Evolutionary conservation across 2,888 invertebrate species (phyloP).

Genomic region (Diarsia dahlii): DNA sequence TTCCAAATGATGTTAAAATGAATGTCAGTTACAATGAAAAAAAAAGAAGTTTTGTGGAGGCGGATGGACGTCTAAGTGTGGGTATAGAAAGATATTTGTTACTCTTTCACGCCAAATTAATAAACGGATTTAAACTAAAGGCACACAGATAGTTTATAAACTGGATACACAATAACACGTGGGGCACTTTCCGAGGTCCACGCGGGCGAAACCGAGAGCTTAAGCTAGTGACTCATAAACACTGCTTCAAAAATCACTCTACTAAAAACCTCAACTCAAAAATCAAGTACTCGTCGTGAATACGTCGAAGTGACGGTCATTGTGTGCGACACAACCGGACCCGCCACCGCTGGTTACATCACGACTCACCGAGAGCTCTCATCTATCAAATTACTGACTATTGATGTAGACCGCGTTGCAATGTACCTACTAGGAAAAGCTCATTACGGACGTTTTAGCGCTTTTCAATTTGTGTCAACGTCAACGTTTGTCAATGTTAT

Average conservation of each 20-base stretch:
- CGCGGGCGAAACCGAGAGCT: neutral
- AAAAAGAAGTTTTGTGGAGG: no score
- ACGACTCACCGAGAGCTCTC: slow-evolving; percentile 13
- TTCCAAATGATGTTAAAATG: no score
- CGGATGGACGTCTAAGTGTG: no score
- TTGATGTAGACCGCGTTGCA: neutral
- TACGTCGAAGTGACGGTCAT: slow-evolving; percentile 11
- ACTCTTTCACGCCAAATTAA: no score
- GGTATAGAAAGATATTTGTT: no score
- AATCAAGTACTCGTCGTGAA: slow-evolving; percentile 12
- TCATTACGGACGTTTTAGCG: slow-evolving; percentile 7
- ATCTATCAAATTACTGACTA: slow-evolving; percentile 41
- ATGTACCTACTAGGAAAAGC: neutral
- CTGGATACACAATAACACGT: no score
- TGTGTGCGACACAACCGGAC: slow-evolving; percentile 10
- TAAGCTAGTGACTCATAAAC: neutral
- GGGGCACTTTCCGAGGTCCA: neutral
- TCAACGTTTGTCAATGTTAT: neutral
- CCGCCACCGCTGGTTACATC: slow-evolving; percentile 17
- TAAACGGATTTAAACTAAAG: no score
- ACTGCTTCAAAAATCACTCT: neutral
- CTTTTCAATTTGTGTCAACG: neutral
- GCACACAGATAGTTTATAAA: no score
- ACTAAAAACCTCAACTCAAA: slow-evolving; percentile 13
- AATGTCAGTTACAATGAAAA: no score